These are phyloP conservation scores for Rosalia funebris DNA, from an alignment of 2,888 invertebrate species.

Conservation along the genomic window DNA sequence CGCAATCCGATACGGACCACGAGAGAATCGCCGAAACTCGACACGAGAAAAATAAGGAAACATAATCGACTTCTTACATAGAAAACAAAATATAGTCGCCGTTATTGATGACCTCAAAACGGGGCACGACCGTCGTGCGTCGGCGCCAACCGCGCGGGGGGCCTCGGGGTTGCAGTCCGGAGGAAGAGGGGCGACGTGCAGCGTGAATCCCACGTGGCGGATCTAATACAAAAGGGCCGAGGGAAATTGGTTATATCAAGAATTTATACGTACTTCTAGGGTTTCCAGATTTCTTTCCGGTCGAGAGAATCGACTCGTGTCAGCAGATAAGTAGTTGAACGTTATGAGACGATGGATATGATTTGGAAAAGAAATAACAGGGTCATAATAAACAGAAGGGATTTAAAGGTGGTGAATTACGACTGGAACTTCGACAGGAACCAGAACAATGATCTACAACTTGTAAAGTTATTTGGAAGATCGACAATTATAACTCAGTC, in stretches of 20 bases:
- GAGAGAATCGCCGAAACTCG: constrained; percentile 7
- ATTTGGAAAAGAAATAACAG: too few species aligned
- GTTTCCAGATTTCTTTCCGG: neutral
- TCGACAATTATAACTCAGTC: too few species aligned
- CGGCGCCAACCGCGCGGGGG: neutral
- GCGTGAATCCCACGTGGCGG: constrained; percentile 27
- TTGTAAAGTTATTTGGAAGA: too few species aligned
- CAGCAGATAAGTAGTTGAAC: too few species aligned
- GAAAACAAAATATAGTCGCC: constrained; percentile 23
- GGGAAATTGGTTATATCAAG: constrained; percentile 13
- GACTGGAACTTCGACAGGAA: too few species aligned
- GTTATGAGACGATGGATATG: too few species aligned
- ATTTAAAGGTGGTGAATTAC: too few species aligned
- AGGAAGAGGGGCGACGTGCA: neutral
- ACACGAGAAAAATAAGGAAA: constrained; percentile 23
- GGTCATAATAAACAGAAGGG: too few species aligned
- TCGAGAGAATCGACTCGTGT: too few species aligned
- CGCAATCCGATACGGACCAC: neutral
- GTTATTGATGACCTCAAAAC: constrained; percentile 6
- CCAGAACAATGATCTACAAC: too few species aligned
- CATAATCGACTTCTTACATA: constrained; percentile 8
- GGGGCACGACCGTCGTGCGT: neutral
- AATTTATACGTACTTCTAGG: constrained; percentile 10
- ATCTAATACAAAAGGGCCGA: constrained; percentile 8
- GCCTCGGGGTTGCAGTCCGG: neutral